Evolutionary conservation across 2,797 vertebrate species (phyloP).

Genomic region (Paratrypauchen microcephalus): DNA sequence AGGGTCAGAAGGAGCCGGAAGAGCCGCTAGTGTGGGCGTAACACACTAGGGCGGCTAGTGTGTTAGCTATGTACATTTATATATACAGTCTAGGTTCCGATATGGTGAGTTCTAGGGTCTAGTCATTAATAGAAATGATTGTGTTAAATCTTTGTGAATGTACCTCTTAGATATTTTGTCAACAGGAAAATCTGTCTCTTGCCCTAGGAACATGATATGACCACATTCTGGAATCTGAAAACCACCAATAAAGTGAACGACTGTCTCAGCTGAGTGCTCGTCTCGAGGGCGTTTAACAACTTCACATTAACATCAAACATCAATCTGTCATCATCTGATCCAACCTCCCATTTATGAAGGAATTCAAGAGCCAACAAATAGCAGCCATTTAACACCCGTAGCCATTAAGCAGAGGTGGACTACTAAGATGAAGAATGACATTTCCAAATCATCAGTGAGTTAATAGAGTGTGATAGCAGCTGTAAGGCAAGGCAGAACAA

Average conservation of each 20-base stretch:
- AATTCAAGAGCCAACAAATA: slow-evolving; percentile 28
- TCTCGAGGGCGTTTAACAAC: slow-evolving; percentile 17
- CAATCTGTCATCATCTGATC: slow-evolving; percentile 25
- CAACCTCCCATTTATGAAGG: slow-evolving; percentile 10
- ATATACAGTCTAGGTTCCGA: no score
- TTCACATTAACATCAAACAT: slow-evolving; percentile 14
- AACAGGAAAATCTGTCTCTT: no score
- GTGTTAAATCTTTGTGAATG: no score
- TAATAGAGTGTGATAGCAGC: slow-evolving; percentile 52
- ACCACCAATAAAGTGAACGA: background rate
- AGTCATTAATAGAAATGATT: no score
- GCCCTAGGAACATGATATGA: no score
- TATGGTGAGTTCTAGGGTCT: no score
- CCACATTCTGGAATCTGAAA: no score
- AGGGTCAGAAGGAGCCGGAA: no score
- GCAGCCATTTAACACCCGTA: slow-evolving; percentile 17
- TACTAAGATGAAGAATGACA: slow-evolving; percentile 31
- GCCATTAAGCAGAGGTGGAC: slow-evolving; percentile 18
- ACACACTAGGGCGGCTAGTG: no score
- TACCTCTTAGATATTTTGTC: no score
- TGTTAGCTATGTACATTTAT: no score
- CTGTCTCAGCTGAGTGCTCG: background rate
- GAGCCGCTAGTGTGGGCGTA: no score
- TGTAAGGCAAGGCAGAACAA: slow-evolving; percentile 47
- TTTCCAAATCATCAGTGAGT: slow-evolving; percentile 40